Percentiles rank a stretch among this genome's conserved stretches.
These are phyloP conservation scores for Onychorhynchus coronatus DNA, from an alignment of 2,113 vertebrate species.

Conservation along the genomic window DNA sequence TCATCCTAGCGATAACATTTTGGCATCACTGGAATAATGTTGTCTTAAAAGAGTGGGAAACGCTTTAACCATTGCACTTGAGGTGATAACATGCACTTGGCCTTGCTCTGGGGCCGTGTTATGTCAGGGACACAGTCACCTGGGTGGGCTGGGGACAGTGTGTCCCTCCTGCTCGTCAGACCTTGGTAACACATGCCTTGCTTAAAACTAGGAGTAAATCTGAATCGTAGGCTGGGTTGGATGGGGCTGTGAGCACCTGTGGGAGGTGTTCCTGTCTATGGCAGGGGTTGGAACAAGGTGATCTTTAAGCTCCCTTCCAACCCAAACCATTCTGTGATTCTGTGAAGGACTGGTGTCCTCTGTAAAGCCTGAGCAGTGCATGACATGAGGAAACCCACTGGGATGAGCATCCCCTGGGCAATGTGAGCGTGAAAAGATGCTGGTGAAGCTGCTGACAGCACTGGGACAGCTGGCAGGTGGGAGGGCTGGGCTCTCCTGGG, in stretches of 20 bases:
- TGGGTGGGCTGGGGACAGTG: accelerated
- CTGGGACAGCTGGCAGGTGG: background rate
- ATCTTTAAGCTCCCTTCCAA: background rate
- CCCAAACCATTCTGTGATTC: background rate
- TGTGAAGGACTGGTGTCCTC: background rate
- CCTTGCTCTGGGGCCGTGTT: accelerated
- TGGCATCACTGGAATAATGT: background rate
- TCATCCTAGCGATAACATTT: background rate
- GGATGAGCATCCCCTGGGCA: background rate
- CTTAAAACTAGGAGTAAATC: background rate
- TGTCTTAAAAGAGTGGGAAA: background rate
- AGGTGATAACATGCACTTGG: accelerated
- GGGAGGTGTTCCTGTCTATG: background rate
- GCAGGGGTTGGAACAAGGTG: background rate
- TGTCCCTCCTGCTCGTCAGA: background rate
- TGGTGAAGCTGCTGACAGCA: background rate
- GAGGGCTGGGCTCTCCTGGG: background rate
- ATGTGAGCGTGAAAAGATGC: background rate
- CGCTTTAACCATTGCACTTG: background rate
- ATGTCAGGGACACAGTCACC: accelerated
- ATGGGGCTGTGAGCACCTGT: background rate
- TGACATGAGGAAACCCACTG: accelerated
- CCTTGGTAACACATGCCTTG: no score
- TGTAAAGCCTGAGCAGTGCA: background rate
- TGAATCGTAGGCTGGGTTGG: background rate